phyloP scores from a whole-genome alignment of 2,113 vertebrate species.

The Protobothrops flavoviridis region DNA sequence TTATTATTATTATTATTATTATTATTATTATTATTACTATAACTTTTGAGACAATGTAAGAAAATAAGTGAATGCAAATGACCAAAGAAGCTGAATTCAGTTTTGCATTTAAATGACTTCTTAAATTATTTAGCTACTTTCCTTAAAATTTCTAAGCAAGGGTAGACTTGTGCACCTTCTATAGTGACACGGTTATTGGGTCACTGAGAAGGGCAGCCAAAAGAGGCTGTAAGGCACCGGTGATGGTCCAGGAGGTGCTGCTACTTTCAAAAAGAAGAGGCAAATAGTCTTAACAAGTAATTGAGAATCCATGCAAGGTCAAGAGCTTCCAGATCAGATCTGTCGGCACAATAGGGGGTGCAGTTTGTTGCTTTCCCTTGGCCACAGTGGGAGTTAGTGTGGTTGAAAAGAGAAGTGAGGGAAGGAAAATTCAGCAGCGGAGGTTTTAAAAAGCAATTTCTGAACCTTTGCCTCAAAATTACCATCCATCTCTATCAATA shows the following conservation, averaged over 20 bases:
- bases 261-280: neutral
- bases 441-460: neutral
- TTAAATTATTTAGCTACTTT: neutral
- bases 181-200: neutral
- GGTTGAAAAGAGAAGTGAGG: neutral
- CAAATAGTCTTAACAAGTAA: neutral
- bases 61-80: neutral
- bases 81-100: neutral
- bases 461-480: neutral
- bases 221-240: neutral
- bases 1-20: no score
- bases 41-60: neutral
- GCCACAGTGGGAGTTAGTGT: neutral
- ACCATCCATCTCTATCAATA: neutral
- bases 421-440: neutral
- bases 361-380: neutral
- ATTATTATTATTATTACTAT: no score
- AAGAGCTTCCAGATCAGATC: neutral
- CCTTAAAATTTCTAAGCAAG: neutral
- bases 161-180: neutral
- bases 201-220: neutral
- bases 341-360: neutral
- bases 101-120: neutral
- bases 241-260: neutral
- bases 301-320: neutral